Percentiles rank a stretch among this genome's conserved stretches.
Conservation (phyloP, 1,140 invertebrate genomes). For the Trachymyrmex septentrionalis region DNA sequence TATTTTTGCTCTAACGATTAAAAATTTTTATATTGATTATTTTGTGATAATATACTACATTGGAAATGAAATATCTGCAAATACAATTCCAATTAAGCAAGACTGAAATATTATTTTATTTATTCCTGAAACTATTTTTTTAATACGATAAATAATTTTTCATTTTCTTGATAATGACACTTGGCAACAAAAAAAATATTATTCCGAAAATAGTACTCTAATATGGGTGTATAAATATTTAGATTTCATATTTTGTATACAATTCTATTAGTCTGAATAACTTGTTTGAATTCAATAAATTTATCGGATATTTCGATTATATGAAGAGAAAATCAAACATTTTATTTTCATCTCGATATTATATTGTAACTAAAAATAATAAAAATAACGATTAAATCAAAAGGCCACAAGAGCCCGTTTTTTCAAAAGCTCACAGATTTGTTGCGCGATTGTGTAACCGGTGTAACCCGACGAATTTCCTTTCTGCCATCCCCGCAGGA, state of each 20-base stretch:
- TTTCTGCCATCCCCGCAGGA: constrained; percentile 73
- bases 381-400: background rate
- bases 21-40: background rate
- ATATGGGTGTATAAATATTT: background rate
- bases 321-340: background rate
- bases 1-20: background rate
- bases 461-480: constrained; percentile 26
- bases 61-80: background rate
- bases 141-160: background rate
- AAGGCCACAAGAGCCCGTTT: background rate
- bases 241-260: background rate
- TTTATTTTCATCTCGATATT: constrained; percentile 23
- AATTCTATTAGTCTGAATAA: background rate
- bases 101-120: background rate
- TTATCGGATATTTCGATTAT: constrained; percentile 1
- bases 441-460: constrained; percentile 14
- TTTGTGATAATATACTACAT: background rate
- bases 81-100: background rate
- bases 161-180: background rate
- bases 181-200: background rate
- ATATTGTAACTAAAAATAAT: background rate
- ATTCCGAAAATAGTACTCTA: background rate
- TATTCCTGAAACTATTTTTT: background rate
- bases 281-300: constrained; percentile 19
- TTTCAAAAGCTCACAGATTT: background rate